Evolutionary conservation across 2,113 vertebrate species (phyloP).

Genomic region (Esox niger): DNA sequence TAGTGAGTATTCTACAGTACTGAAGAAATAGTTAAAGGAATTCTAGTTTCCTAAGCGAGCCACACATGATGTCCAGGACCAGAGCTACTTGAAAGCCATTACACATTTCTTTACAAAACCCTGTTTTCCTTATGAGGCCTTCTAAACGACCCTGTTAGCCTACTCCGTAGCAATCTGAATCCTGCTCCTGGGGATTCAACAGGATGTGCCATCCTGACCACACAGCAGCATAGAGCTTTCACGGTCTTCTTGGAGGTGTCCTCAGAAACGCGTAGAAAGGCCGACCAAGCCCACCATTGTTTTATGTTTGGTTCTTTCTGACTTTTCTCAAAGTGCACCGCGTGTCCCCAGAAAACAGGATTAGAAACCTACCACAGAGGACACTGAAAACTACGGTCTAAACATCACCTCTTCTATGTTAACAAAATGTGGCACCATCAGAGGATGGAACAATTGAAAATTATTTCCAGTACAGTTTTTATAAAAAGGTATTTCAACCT

Average conservation of each 20-base stretch:
- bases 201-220: slow-evolving; percentile 82
- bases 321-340: neutral
- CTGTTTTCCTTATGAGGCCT: slow-evolving; percentile 69
- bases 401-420: slow-evolving; percentile 10
- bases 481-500: slow-evolving; percentile 26
- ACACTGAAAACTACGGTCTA: slow-evolving; percentile 37
- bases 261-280: slow-evolving; percentile 88
- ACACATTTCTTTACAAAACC: slow-evolving; percentile 57
- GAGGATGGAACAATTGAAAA: neutral
- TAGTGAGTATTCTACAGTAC: slow-evolving; percentile 32
- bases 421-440: neutral
- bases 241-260: slow-evolving; percentile 91
- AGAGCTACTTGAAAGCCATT: slow-evolving; percentile 4
- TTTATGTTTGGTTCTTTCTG: neutral
- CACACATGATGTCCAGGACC: too few species aligned
- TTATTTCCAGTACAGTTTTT: neutral
- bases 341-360: too few species aligned
- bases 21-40: slow-evolving; percentile 45
- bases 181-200: too few species aligned
- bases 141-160: slow-evolving; percentile 63
- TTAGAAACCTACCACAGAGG: neutral
- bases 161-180: too few species aligned
- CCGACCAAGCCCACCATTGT: neutral
- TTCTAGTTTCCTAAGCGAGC: neutral
- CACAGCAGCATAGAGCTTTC: slow-evolving; percentile 86